Conservation (phyloP, 2,888 invertebrate species). For the Chrysina gloriosa region DNA sequence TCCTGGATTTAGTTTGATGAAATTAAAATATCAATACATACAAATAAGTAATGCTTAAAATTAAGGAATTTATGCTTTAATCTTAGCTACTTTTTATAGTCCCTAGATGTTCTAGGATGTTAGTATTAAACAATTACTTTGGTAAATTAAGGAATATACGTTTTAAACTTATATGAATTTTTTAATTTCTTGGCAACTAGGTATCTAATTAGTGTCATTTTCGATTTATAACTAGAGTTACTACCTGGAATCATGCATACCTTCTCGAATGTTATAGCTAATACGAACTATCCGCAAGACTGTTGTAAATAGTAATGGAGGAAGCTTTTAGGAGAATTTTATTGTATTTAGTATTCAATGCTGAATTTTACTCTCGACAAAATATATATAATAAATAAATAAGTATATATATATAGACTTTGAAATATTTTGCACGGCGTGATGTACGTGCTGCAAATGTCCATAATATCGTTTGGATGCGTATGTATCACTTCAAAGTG, state of each 20-base stretch:
- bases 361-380: constrained; percentile 20
- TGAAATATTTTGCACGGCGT: constrained; percentile 27
- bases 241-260: not conserved
- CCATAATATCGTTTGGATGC: constrained; percentile 26
- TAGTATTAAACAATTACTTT: too few species aligned
- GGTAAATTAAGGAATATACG: too few species aligned
- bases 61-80: too few species aligned
- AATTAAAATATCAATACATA: too few species aligned
- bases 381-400: too few species aligned
- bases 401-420: too few species aligned
- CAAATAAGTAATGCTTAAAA: too few species aligned
- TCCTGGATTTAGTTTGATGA: too few species aligned
- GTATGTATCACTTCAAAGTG: constrained; percentile 5
- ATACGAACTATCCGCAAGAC: constrained; percentile 5
- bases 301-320: not conserved
- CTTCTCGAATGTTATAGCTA: constrained; percentile 1
- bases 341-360: constrained; percentile 5
- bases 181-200: too few species aligned
- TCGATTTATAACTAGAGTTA: not conserved
- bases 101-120: too few species aligned
- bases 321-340: constrained; percentile 18
- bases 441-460: constrained; percentile 31
- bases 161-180: too few species aligned
- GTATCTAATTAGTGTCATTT: not conserved
- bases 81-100: too few species aligned